Evolutionary conservation across 1,140 invertebrate species (phyloP).

Genomic region (Drosophila ficusphila): DNA sequence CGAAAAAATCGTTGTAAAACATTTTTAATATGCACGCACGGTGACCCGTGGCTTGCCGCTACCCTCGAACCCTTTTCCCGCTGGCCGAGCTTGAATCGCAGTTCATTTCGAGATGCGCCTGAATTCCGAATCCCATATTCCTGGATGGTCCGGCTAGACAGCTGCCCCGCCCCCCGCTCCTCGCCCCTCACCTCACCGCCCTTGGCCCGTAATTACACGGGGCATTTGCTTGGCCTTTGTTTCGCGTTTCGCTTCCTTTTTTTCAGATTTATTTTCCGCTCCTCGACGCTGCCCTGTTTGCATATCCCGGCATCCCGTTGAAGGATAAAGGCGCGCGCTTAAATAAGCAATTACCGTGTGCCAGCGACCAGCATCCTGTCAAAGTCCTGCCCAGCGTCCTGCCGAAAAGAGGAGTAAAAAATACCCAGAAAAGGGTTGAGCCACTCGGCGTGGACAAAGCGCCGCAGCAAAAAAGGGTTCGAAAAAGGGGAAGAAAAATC

Average conservation of each 20-base stretch:
- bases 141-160: conserved; percentile 61
- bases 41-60: conserved; percentile 38
- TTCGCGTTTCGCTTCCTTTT: conserved; percentile 34
- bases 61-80: conserved; percentile 13
- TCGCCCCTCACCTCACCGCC: background rate
- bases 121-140: conserved; percentile 21
- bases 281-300: conserved; percentile 29
- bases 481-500: conserved; percentile 44
- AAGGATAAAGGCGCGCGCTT: conserved; percentile 78
- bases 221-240: conserved; percentile 72
- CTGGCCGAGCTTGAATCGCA: conserved; percentile 58
- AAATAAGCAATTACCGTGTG: conserved; percentile 81
- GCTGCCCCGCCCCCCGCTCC: conserved; percentile 46
- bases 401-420: background rate
- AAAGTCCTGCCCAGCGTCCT: conserved; percentile 71
- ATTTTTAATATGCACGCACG: conserved; percentile 82
- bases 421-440: conserved; percentile 45
- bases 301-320: conserved; percentile 63
- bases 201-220: conserved; percentile 73
- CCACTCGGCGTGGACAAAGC: conserved; percentile 53
- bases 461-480: conserved; percentile 40
- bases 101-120: conserved; percentile 63
- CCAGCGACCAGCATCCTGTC: conserved; percentile 69
- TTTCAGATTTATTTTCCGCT: conserved; percentile 27
- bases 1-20: conserved; percentile 59